Evolutionary conservation across 2,888 invertebrate species (phyloP), one percentile per base, ranked within the genome.

Genomic region (Agonopterix heracliana): DNA sequence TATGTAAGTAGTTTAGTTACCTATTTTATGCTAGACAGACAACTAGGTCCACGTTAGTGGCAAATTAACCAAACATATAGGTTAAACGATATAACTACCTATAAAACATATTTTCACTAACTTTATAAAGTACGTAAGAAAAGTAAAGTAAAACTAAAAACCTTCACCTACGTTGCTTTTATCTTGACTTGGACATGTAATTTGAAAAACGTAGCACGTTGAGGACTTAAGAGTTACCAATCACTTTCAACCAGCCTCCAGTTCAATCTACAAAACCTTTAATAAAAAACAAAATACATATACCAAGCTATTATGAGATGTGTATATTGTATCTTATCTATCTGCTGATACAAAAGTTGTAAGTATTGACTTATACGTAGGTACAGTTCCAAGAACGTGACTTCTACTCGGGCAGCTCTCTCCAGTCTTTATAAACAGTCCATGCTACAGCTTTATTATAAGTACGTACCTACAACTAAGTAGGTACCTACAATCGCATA

Each of bases 341-440:
- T 41, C n/a, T 13, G 41, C 8, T 41, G 13, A 41, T 41, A 41
- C 41, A 41, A 41, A 41, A 41, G 13, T 41, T 12, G 41, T 12
- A 38, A 38, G 38, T n/a, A 26, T 26, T n/a, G n/a, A 38, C n/a
- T n/a, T n/a, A 38, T 38, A 38, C 38, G 3, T 35, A 35, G 9
- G n/a, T 54, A 48, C 47, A 49, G 45, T 46, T 54, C 50, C 49
- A 34, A 47, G 54, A 53, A 57, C 59, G 57, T 58, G 59, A 54
- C 58, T 56, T 56, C 47, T 45, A 54, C 53, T 45, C 46, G 26
- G 42, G 48, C 53, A 55, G 52, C 61, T 62, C 63, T 60, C 60
- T 57, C 60, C 57, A 44, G 48, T 49, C 51, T 48, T 53, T 46
- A 50, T 46, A 46, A 54, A 36, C 41, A 42, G 45, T 26, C 26